Evolutionary conservation across 2,797 vertebrate species (phyloP), one percentile per base, ranked within the genome.

Genomic region (Rallus crepitans): DNA sequence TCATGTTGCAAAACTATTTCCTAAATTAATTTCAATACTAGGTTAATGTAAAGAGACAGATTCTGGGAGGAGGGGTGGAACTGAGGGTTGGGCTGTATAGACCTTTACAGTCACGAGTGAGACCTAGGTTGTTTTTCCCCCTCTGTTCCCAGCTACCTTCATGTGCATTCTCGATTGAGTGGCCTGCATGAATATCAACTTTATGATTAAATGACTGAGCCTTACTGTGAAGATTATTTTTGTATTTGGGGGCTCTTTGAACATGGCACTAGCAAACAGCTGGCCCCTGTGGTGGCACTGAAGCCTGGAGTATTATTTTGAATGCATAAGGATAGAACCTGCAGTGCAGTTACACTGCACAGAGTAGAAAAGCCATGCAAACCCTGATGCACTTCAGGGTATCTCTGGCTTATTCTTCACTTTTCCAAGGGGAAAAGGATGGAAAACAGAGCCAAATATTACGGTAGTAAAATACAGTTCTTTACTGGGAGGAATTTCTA

Each of bases 211-310:
- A 88, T 73, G 65, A 35, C 69, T 60, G 47, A 90, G 82, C 52
- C 78, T 90, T 42, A 77, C 89, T 94, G 84, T 81, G 87, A 87
- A 95, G 91, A 69, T 88, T 78, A 86, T 87, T 96, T 45, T 72
- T 77, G 72, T 81, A 2, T 45, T 89, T 69, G 40, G 55, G 66
- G 61, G 37, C 76, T 82, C 48, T 81, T 95, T 90, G 79, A 91
- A 76, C 1, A 59, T 33, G 33, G 64, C 40, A 18, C 16, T 18
- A 90, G 80, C 61, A 69, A 75, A 33, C 55, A 47, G 45, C 5
- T 81, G 47, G 45, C 63, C 21, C 93, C 95, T 53, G 65, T 72
- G 48, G 92, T 7, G 73, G 30, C 59, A n/a, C 70, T 76, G 82
- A 90, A 93, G 72, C 61, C 80, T 95, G 79, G 28, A 88, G 35